Base-by-base conservation (phyloP, 2,113 vertebrate genomes). In the Sturnira hondurensis region DNA sequence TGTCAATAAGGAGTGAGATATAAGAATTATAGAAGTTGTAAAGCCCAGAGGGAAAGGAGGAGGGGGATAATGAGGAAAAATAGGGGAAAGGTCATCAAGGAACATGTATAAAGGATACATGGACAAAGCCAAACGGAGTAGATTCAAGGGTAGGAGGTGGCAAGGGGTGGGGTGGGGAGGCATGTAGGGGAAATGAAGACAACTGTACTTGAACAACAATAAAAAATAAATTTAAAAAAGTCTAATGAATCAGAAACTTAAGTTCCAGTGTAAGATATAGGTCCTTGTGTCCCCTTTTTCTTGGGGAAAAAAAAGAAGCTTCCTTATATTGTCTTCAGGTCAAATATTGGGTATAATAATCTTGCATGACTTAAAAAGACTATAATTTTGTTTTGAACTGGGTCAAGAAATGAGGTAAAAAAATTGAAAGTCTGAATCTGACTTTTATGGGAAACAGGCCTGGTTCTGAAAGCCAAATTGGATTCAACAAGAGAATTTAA, bases 271-370 rank as follows among this genome's bases (percentile, higher is more conserved):
- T 1, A 85, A 91, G 38, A 43, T 45, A 47, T 54, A 41, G 20
- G 3, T 7, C 6, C 28, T 45, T 28, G 1, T 85, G 24, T 90
- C 36, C 13, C 20, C 4, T 71, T 89, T 91, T 85, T 45, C 47
- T 58, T 87, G n/a, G n/a, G n/a, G 20, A 3, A 38, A 31, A 58
- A 61, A 47, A 91, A 28, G 85, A 73, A 65, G 0, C 10, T 54
- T 90, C 16, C 74, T 94, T 87, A 45, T 81, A 38, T 96, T 92
- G 33, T 93, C 2, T 91, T 94, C 7, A 73, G 41, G n/a, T 91
- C 19, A 95, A 87, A 56, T 86, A 63, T 92, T 85, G 91, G 43
- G 6, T 91, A 31, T 63, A 74, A 73, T 28, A 91, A 81, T 2
- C 67, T 93, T 50, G 13, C 52, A 78, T 41, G 15, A 83, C 26